phyloP scores from a whole-genome alignment of 2,888 invertebrate species.

The Himalopsyche tibetana region DNA sequence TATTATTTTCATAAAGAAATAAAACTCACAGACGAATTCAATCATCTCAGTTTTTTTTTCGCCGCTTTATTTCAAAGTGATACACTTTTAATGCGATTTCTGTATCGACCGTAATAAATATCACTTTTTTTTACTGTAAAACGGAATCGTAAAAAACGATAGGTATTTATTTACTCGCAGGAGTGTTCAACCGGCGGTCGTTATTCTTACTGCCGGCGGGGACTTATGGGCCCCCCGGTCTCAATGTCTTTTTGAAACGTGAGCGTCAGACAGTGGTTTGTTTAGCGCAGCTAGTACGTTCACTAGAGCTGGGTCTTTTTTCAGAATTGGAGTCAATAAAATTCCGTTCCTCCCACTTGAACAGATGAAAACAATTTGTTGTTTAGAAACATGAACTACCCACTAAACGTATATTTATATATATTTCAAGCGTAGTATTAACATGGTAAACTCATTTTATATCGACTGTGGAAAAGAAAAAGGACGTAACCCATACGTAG shows the following conservation, averaged over 20 bases:
- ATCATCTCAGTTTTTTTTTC: background rate
- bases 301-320: background rate
- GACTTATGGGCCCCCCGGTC: background rate
- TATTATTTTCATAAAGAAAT: background rate
- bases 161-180: slow-evolving; percentile 22
- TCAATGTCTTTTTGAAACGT: slow-evolving; percentile 34
- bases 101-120: slow-evolving; percentile 26
- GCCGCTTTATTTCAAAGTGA: slow-evolving; percentile 10
- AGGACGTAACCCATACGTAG: too few relatives aligned
- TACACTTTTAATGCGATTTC: slow-evolving; percentile 34
- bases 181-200: slow-evolving; percentile 22
- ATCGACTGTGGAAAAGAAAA: too few relatives aligned
- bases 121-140: slow-evolving; percentile 24
- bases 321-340: background rate
- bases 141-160: slow-evolving; percentile 29
- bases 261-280: slow-evolving; percentile 2
- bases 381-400: background rate
- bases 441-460: too few relatives aligned
- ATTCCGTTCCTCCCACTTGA: background rate
- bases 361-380: background rate
- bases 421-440: too few relatives aligned
- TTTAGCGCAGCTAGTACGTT: background rate
- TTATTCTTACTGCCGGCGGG: slow-evolving; percentile 28
- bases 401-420: too few relatives aligned
- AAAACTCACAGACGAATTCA: background rate